Evolutionary conservation across 2,113 vertebrate species (phyloP), one percentile per base, ranked within the genome.

Genomic region (Stercorarius parasiticus): DNA sequence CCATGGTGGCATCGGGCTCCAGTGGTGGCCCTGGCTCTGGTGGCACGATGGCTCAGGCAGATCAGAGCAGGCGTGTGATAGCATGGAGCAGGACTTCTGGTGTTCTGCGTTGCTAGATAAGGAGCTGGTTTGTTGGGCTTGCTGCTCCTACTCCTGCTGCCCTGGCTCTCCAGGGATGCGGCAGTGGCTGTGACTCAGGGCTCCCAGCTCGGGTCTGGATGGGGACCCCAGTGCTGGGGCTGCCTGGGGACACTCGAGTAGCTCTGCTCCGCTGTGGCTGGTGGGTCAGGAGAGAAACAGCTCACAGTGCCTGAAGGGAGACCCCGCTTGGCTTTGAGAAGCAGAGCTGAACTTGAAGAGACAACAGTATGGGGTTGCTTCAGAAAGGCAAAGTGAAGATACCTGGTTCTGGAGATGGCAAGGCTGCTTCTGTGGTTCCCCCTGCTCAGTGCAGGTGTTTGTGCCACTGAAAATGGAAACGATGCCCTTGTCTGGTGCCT

Each of bases 1-100:
- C 50, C 47, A 15, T 2, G 1, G 62, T 0, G 3, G 26, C 2
- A 5, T 5, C 1, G 3, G 45, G n/a, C 45, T 71, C 27, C 20
- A 12, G 42, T 4, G 13, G 40, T 34, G 9, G 43, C 52, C 77
- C 64, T 56, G 49, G 34, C 19, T 58, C 43, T 10, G 13, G 23
- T 55, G 49, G 47, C 61, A 38, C 6, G 14, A 43, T 43, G 50
- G 36, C 56, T 66, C 15, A 9, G 42, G 72, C 64, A 53, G 82
- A n/a, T 61, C 62, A 64, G 58, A 58, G 77, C 38, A 29, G 82
- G 25, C 5, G 0, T 45, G 52, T 2, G 7, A 29, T 27, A 67
- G 34, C 5, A 2, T 38, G 27, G 32, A 43, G 36, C 32, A 26
- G 47, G 81, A 16, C 20, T 66, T 32, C 29, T 80, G 36, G 17